Conservation (phyloP, 1,140 invertebrate species). For the Drosophila azteca region DNA sequence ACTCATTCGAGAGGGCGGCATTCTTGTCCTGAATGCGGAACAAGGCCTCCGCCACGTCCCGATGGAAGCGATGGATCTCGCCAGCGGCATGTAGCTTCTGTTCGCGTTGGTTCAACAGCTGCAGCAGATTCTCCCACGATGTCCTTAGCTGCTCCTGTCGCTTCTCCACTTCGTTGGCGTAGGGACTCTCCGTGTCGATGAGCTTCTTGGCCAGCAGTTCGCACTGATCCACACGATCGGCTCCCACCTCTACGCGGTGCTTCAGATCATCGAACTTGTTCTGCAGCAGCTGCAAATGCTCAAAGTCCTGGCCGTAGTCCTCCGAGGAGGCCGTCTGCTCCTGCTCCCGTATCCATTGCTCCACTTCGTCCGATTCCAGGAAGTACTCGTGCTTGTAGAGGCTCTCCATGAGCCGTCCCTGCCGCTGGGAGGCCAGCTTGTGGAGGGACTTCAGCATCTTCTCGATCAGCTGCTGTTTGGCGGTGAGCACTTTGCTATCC, state of each 20-base stretch:
- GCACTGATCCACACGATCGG: conserved; percentile 96
- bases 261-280: conserved; percentile 98
- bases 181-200: conserved; percentile 93
- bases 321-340: conserved; percentile 95
- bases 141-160: conserved; percentile 93
- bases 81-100: conserved; percentile 95
- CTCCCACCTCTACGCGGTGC: conserved; percentile 94
- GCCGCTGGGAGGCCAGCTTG: conserved; percentile 90
- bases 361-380: conserved; percentile 94
- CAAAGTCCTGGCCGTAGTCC: conserved; percentile 98
- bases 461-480: conserved; percentile 90
- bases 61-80: conserved; percentile 98
- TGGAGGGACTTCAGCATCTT: conserved; percentile 93
- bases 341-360: conserved; percentile 97
- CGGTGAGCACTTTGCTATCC: conserved; percentile 91
- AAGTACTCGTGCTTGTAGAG: conserved; percentile 97
- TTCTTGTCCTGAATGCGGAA: conserved; percentile 95
- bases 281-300: conserved; percentile 95
- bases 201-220: conserved; percentile 96
- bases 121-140: conserved; percentile 94
- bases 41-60: conserved; percentile 96
- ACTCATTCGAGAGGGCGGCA: conserved; percentile 91
- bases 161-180: conserved; percentile 93
- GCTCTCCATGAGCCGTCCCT: conserved; percentile 94
- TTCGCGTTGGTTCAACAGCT: conserved; percentile 93